Percentiles rank a stretch among this genome's conserved stretches.
Conservation (phyloP, 1,140 invertebrate genomes). For the Dysdera silvatica region DNA sequence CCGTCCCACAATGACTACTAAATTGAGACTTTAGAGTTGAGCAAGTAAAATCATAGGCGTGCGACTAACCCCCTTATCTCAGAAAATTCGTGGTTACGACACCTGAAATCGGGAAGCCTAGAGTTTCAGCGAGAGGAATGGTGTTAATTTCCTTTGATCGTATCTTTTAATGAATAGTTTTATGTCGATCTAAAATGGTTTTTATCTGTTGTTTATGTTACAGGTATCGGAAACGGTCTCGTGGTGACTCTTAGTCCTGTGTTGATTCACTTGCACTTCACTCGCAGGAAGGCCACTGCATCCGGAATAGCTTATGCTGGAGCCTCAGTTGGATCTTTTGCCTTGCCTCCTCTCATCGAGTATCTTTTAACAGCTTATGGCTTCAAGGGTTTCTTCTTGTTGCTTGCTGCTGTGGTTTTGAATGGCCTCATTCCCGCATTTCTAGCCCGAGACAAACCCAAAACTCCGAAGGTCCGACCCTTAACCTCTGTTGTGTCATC, state of each 20-base stretch:
- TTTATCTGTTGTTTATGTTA: background rate
- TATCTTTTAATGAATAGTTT: too few species aligned
- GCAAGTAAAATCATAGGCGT: too few species aligned
- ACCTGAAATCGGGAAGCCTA: too few species aligned
- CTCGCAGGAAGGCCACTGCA: slow-evolving; percentile 38
- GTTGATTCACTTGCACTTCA: slow-evolving; percentile 40
- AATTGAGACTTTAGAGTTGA: too few species aligned
- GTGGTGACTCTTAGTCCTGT: slow-evolving; percentile 40
- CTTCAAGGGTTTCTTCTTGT: slow-evolving; percentile 27
- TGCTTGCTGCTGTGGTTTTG: slow-evolving; percentile 24
- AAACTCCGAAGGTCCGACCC: too few species aligned
- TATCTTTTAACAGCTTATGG: slow-evolving; percentile 33
- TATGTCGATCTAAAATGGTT: too few species aligned
- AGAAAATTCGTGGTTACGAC: too few species aligned
- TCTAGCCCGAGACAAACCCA: slow-evolving; percentile 43
- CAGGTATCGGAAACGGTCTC: slow-evolving; percentile 40
- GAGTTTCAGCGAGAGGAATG: too few species aligned
- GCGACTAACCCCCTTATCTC: too few species aligned
- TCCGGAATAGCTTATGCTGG: slow-evolving; percentile 41
- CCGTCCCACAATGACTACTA: too few species aligned
- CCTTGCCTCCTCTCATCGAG: slow-evolving; percentile 40
- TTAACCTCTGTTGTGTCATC: too few species aligned
- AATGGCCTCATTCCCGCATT: slow-evolving; percentile 26
- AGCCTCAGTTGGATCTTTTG: slow-evolving; percentile 39
- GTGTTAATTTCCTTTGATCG: too few species aligned